phyloP scores from a whole-genome alignment of 2,888 invertebrate species.

The Clostera curtula region DNA sequence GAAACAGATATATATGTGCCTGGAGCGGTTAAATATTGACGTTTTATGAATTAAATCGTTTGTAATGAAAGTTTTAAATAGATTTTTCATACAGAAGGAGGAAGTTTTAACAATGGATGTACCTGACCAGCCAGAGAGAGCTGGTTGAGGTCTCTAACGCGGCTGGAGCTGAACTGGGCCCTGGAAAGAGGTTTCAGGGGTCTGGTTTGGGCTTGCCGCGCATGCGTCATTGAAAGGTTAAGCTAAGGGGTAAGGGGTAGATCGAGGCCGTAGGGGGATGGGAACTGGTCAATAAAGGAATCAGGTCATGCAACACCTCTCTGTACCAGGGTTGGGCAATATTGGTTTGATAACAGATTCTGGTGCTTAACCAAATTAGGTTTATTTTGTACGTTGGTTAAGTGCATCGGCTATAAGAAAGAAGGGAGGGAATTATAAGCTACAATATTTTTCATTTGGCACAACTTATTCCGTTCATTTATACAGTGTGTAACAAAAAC shows the following conservation, averaged over 20 bases:
- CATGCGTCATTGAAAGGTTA: conserved; percentile 56
- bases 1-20: conserved; percentile 57
- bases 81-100: conserved; percentile 60
- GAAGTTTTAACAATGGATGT: conserved; percentile 13
- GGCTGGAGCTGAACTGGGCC: conserved; percentile 39
- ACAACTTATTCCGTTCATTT: too few species aligned
- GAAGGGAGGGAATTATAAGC: too few species aligned
- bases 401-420: too few species aligned
- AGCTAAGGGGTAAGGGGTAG: conserved; percentile 24
- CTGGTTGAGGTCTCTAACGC: conserved; percentile 22
- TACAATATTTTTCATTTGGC: too few species aligned
- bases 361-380: too few species aligned
- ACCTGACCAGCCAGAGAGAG: conserved; percentile 22
- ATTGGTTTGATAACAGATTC: too few species aligned
- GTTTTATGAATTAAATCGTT: conserved; percentile 33
- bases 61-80: conserved; percentile 38
- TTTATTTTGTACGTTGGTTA: too few species aligned
- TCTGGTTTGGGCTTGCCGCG: conserved; percentile 24
- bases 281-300: conserved; percentile 38
- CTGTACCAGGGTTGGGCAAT: too few species aligned
- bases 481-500: too few species aligned
- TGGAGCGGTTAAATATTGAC: conserved; percentile 44
- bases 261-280: conserved; percentile 26
- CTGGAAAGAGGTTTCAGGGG: conserved; percentile 27
- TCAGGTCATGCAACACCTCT: too few species aligned